Conservation (phyloP, 2,888 invertebrate species). For the Athripsodes cinereus region DNA sequence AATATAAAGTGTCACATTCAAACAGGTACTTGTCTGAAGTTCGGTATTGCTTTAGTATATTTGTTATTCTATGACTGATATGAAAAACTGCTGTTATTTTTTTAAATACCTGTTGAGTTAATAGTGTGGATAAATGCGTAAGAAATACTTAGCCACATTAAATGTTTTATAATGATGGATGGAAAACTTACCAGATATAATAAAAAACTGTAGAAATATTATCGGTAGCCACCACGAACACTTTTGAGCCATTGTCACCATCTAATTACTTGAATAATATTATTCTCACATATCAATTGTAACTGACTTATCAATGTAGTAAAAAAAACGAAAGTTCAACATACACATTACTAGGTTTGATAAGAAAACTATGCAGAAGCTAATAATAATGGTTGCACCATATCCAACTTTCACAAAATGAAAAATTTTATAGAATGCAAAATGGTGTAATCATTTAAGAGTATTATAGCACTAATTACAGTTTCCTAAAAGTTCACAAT, state of each 20-base stretch:
- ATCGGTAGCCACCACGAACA: conserved; percentile 6
- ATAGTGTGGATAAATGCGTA: no score
- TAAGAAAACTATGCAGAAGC: background rate
- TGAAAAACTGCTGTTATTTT: no score
- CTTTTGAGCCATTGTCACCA: conserved; percentile 18
- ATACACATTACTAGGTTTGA: conserved; percentile 9
- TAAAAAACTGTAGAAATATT: conserved; percentile 2
- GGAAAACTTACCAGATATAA: conserved; percentile 15
- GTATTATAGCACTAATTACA: no score
- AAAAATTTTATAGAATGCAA: no score
- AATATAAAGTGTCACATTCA: no score
- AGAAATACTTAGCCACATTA: no score
- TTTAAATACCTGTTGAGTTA: no score
- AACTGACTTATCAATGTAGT: conserved; percentile 4
- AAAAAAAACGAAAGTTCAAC: conserved; percentile 17
- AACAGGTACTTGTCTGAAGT: no score
- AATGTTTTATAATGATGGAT: no score
- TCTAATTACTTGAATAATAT: conserved; percentile 13
- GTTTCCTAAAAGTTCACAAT: background rate
- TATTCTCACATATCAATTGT: conserved; percentile 16
- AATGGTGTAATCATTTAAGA: no score
- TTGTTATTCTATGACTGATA: no score
- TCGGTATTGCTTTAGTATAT: no score
- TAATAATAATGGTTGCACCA: background rate
- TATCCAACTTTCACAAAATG: background rate